These are phyloP conservation scores for Bombus breviceps DNA, from an alignment of 1,140 invertebrate genomes.

Conservation along the genomic window DNA sequence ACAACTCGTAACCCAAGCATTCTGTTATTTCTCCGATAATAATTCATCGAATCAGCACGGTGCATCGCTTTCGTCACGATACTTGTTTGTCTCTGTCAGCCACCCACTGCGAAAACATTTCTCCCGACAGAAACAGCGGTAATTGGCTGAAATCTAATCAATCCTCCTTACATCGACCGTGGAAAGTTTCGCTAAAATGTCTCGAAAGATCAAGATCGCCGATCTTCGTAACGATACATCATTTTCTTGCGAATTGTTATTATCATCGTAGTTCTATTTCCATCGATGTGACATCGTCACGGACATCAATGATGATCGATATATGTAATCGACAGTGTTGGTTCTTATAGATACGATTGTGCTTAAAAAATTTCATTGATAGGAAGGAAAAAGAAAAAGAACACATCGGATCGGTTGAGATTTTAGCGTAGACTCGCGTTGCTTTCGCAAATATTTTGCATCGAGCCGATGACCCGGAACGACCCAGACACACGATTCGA, in stretches of 20 bases:
- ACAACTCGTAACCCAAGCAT: background rate
- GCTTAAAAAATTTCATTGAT: background rate
- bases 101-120: constrained; percentile 68
- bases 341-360: background rate
- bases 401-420: background rate
- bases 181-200: constrained; percentile 35
- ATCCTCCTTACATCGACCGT: constrained; percentile 19
- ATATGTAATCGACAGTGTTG: background rate
- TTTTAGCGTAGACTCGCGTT: background rate
- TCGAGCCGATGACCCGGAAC: constrained; percentile 36
- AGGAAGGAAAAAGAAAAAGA: background rate
- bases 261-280: background rate
- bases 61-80: constrained; percentile 25
- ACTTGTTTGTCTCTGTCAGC: constrained; percentile 37
- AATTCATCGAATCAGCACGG: constrained; percentile 32
- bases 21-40: constrained; percentile 25
- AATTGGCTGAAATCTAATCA: constrained; percentile 71
- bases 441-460: constrained; percentile 59
- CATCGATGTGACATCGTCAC: background rate
- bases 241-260: background rate
- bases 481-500: constrained; percentile 28
- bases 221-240: background rate
- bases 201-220: constrained; percentile 8
- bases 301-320: background rate
- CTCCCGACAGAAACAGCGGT: constrained; percentile 47